Conservation (phyloP, 2,113 vertebrate species). For the Amblyornis subalaris region DNA sequence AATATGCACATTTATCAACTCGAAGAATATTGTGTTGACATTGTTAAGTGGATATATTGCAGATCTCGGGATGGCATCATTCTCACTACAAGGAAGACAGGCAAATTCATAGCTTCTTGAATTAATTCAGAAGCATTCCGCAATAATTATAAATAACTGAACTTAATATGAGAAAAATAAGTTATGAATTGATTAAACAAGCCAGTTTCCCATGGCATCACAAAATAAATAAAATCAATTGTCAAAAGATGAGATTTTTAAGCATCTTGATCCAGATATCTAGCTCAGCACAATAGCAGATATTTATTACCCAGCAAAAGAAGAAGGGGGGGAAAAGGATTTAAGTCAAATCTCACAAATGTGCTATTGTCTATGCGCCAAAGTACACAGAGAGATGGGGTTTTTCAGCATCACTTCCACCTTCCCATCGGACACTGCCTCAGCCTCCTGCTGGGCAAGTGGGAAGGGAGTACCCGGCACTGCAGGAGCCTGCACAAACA, state of each 20-base stretch:
- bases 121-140: not conserved
- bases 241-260: not conserved
- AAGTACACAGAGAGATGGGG: not conserved
- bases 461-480: not conserved
- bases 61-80: not conserved
- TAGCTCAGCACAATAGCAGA: not conserved
- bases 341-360: not conserved
- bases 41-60: not conserved
- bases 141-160: not conserved
- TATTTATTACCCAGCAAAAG: not conserved
- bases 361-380: not conserved
- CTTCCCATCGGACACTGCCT: not conserved
- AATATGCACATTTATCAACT: slow-evolving; percentile 17
- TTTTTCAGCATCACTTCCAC: not conserved
- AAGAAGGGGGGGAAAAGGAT: accelerated
- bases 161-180: not conserved
- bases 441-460: not conserved
- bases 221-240: not conserved
- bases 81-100: not conserved
- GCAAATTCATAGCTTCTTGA: not conserved
- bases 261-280: not conserved
- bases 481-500: accelerated
- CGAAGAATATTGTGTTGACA: slow-evolving; percentile 22
- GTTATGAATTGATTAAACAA: not conserved
- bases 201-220: not conserved